These are phyloP conservation scores for Cylindroiulus punctatus DNA, from an alignment of 2,888 invertebrate species.

Conservation along the genomic window DNA sequence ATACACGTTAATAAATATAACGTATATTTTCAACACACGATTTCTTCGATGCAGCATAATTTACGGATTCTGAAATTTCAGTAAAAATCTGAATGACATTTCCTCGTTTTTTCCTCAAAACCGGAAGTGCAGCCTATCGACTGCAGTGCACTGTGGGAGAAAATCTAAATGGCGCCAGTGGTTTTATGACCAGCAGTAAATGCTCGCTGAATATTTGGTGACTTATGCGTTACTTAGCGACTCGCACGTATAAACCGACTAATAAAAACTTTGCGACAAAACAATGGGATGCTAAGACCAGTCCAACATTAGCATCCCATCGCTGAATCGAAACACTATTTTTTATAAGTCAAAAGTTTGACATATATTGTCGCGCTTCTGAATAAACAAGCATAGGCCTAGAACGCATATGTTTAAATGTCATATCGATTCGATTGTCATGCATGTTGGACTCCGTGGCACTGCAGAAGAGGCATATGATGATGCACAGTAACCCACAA, in stretches of 20 bases:
- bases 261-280: background rate
- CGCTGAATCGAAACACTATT: background rate
- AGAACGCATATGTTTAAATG: too few species aligned
- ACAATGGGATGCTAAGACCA: background rate
- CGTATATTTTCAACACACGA: too few species aligned
- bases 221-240: background rate
- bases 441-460: too few species aligned
- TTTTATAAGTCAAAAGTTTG: background rate
- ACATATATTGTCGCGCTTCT: background rate
- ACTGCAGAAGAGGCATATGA: too few species aligned
- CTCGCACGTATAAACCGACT: background rate
- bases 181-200: constrained; percentile 33
- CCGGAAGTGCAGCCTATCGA: background rate
- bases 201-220: constrained; percentile 18
- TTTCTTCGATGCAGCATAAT: too few species aligned
- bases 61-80: too few species aligned
- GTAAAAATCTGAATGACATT: background rate
- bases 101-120: background rate
- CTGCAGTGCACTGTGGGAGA: background rate
- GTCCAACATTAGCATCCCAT: background rate
- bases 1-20: too few species aligned
- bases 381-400: background rate
- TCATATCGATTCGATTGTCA: too few species aligned
- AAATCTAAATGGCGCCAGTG: constrained; percentile 21
- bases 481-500: too few species aligned